phyloP scores from a whole-genome alignment of 1,140 invertebrate genomes.

The Amyelois transitella region DNA sequence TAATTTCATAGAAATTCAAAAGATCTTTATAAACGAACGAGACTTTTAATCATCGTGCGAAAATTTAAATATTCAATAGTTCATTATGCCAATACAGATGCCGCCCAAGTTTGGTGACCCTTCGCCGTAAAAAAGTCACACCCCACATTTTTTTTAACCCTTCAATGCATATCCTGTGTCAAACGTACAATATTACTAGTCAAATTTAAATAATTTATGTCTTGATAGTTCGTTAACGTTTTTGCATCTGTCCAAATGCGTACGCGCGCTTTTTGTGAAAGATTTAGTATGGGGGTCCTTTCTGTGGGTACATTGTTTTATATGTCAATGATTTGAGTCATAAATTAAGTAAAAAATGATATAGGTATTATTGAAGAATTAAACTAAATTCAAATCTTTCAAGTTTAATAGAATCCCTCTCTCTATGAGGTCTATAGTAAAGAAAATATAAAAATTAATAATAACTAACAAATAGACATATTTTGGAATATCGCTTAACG shows the following conservation, averaged over 20 bases:
- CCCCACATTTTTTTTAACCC: conserved; percentile 63
- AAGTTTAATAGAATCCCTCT: no score
- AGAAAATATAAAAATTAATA: no score
- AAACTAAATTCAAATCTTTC: no score
- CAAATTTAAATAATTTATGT: conserved; percentile 73
- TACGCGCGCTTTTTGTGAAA: background rate
- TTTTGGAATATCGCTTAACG: no score
- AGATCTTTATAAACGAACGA: background rate
- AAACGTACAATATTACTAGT: conserved; percentile 61
- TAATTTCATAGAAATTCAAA: background rate
- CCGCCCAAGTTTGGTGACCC: conserved; percentile 43
- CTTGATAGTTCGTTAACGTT: conserved; percentile 48
- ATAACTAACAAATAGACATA: no score
- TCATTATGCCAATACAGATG: conserved; percentile 37
- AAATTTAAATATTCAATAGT: conserved; percentile 57
- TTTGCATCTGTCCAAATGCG: conserved; percentile 45
- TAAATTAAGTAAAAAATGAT: no score
- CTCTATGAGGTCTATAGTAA: no score
- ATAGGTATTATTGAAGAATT: no score
- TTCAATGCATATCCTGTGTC: conserved; percentile 69
- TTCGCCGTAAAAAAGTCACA: conserved; percentile 47
- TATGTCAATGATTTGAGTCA: background rate
- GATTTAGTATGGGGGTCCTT: background rate
- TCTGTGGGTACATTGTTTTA: background rate
- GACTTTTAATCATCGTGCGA: conserved; percentile 48